Percentiles rank a stretch among this genome's conserved stretches.
phyloP scores from a whole-genome alignment of 2,888 invertebrate genomes.

The Scaptomyza parva region DNA sequence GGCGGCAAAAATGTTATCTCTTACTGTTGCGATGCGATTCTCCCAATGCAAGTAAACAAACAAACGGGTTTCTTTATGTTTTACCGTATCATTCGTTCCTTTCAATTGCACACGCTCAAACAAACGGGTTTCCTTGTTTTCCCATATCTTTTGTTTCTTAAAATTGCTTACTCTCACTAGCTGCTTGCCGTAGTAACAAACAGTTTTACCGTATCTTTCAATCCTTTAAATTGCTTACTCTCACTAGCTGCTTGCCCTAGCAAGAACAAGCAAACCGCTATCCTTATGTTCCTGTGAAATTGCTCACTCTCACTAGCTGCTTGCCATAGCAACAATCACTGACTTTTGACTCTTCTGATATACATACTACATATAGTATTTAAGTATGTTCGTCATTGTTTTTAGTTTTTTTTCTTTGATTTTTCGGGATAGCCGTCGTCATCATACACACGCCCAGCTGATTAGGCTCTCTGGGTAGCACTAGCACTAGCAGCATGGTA shows the following conservation, averaged over 20 bases:
- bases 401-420: not conserved
- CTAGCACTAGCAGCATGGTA: constrained; percentile 37
- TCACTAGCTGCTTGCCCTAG: too few species aligned
- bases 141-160: too few species aligned
- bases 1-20: not conserved
- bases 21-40: constrained; percentile 1
- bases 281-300: too few species aligned
- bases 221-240: too few species aligned
- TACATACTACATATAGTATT: too few species aligned
- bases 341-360: not conserved
- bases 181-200: too few species aligned
- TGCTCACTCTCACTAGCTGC: not conserved
- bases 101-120: not conserved
- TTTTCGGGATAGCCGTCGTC: constrained; percentile 39
- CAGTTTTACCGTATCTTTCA: too few species aligned
- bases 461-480: constrained; percentile 35
- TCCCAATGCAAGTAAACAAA: constrained; percentile 10
- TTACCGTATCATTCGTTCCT: too few species aligned
- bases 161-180: too few species aligned
- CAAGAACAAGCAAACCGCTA: too few species aligned
- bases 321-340: not conserved
- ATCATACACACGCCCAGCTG: constrained; percentile 9
- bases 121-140: too few species aligned
- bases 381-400: constrained; percentile 14
- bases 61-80: not conserved